Evolutionary conservation across 2,113 vertebrate species (phyloP), one percentile per base, ranked within the genome.

Genomic region (Probosciger aterrimus): DNA sequence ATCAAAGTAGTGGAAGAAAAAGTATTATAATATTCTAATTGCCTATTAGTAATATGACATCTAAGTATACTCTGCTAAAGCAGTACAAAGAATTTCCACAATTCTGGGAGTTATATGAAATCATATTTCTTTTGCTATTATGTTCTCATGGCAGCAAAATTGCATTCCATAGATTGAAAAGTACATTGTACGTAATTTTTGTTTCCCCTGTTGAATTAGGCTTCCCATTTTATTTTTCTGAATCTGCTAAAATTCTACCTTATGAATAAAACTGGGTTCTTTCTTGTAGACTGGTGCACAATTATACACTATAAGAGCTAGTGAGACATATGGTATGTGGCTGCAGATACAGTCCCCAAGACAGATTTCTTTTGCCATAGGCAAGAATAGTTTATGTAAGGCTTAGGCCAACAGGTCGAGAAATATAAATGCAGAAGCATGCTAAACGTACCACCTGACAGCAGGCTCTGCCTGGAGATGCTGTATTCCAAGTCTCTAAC

Each of bases 371-470:
- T 88, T 96, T 97, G 97, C 97, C 86, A 55, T 44, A 39, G 95
- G 97, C 97, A 95, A 88, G 92, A 96, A 97, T 97, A 96, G 95
- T 92, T 96, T 97, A 95, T 97, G 94, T 86, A 83, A 95, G 71
- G 63, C 83, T 94, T 87, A 93, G 97, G 97, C 88, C 90, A 95
- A 41, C 60, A 84, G 96, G 95, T 96, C 95, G 95, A 84, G 92
- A 85, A 92, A 90, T 97, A 90, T 92, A 95, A 97, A 95, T 97
- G 94, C 93, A 96, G 71, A 93, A 84, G 83, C 68, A 86, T 96
- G 94, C 94, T 97, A 93, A 95, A 95, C 75, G 82, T 53, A 86
- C 60, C 80, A 86, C 62, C 82, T 95, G 86, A 82, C 82, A 89
- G 47, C 57, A 83, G 82, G 49, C 50, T 92, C 75, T 96, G 65